These are phyloP conservation scores for Dermatophagoides farinae DNA, from an alignment of 1,140 invertebrate genomes.

Conservation along the genomic window DNA sequence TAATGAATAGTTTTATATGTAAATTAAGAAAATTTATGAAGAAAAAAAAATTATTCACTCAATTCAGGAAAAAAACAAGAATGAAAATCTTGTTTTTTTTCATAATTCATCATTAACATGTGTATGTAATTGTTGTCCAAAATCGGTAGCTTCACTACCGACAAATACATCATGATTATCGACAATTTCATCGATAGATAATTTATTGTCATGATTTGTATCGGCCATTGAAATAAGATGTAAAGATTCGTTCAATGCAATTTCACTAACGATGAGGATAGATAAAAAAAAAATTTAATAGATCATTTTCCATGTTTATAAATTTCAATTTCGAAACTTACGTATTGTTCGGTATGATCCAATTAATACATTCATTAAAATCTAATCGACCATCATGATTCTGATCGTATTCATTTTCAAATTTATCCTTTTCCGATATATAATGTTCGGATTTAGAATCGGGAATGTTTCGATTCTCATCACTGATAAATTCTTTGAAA, in stretches of 20 bases:
- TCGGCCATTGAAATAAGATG: conserved; percentile 78
- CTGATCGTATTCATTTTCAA: conserved; percentile 65
- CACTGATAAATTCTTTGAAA: conserved; percentile 18
- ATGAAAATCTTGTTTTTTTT: background rate
- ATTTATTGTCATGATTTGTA: conserved; percentile 56
- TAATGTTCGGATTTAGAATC: conserved; percentile 16
- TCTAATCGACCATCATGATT: conserved; percentile 64
- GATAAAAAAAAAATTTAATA: background rate
- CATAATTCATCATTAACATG: conserved; percentile 25
- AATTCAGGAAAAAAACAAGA: background rate
- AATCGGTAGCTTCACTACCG: conserved; percentile 80
- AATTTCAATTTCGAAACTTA: conserved; percentile 27
- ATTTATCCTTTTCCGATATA: conserved; percentile 64
- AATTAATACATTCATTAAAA: conserved; percentile 55
- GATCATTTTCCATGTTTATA: too few species aligned
- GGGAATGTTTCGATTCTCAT: conserved; percentile 13
- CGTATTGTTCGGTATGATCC: conserved; percentile 81
- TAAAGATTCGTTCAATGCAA: conserved; percentile 69
- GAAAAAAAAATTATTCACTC: background rate
- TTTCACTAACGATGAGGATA: conserved; percentile 37
- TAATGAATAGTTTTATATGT: too few species aligned
- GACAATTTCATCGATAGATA: conserved; percentile 67
- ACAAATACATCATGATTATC: conserved; percentile 78
- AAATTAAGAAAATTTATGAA: background rate
- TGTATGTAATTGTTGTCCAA: conserved; percentile 57